These are phyloP conservation scores for Semicossyphus pulcher DNA, from an alignment of 2,113 vertebrate species.

Conservation along the genomic window DNA sequence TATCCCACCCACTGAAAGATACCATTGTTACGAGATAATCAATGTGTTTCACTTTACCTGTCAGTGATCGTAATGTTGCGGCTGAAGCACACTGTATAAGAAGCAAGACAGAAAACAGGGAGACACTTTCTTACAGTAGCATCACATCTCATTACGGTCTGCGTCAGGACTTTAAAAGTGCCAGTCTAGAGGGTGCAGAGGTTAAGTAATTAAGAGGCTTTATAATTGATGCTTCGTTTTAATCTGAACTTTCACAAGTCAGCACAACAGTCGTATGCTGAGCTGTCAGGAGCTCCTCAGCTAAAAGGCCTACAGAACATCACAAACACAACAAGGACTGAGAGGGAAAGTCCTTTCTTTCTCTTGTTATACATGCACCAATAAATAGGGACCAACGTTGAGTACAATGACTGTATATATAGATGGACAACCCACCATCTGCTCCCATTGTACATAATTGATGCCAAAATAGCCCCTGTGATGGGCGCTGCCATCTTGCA, in stretches of 20 bases:
- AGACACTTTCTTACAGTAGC: too few species aligned
- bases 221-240: conserved; percentile 23
- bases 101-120: too few species aligned
- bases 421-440: too few species aligned
- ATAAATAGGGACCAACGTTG: conserved; percentile 15
- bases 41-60: too few species aligned
- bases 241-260: conserved; percentile 13
- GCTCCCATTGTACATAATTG: too few species aligned
- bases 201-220: conserved; percentile 13
- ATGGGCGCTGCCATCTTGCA: too few species aligned
- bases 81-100: too few species aligned
- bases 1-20: too few species aligned
- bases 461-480: too few species aligned
- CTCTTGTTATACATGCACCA: conserved; percentile 3
- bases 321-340: not conserved
- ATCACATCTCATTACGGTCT: not conserved
- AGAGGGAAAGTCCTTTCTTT: not conserved
- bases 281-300: conserved; percentile 6
- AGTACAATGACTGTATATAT: too few species aligned
- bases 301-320: not conserved
- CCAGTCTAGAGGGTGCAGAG: not conserved
- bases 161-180: conserved; percentile 8
- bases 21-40: too few species aligned
- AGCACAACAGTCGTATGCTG: conserved; percentile 17
- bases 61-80: too few species aligned